Evolutionary conservation across 2,113 vertebrate species (phyloP).

Genomic region (Sceloporus undulatus): DNA sequence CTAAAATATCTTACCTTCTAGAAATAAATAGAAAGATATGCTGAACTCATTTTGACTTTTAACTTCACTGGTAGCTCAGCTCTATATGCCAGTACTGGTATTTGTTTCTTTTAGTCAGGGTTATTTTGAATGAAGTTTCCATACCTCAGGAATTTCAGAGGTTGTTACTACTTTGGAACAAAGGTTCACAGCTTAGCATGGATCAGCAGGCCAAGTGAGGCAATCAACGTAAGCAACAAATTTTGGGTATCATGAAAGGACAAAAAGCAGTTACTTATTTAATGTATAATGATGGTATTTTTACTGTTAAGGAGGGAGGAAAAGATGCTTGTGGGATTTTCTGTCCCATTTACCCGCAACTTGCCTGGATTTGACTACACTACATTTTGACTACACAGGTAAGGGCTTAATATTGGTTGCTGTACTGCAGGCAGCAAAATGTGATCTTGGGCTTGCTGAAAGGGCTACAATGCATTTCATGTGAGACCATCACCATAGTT

Average conservation of each 20-base stretch:
- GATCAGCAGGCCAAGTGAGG: neutral
- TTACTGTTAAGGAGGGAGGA: neutral
- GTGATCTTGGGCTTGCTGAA: too few species aligned
- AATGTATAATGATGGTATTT: neutral
- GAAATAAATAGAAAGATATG: neutral
- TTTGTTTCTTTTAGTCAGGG: neutral
- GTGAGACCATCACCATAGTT: too few species aligned
- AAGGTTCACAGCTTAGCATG: neutral
- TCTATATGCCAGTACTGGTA: neutral
- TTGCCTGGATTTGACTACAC: too few species aligned
- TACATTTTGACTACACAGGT: too few species aligned
- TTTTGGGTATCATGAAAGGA: neutral
- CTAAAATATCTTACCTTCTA: neutral
- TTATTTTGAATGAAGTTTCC: neutral
- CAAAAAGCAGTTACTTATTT: neutral
- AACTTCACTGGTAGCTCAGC: neutral
- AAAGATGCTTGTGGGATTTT: neutral
- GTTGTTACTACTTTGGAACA: neutral
- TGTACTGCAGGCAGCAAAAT: too few species aligned
- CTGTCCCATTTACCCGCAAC: too few species aligned
- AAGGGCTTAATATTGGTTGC: too few species aligned
- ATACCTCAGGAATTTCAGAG: neutral
- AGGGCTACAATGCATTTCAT: too few species aligned
- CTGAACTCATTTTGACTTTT: neutral
- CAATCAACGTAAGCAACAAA: neutral